These are phyloP conservation scores for Acleris emargana DNA, from an alignment of 2,888 invertebrate genomes.

Conservation along the genomic window DNA sequence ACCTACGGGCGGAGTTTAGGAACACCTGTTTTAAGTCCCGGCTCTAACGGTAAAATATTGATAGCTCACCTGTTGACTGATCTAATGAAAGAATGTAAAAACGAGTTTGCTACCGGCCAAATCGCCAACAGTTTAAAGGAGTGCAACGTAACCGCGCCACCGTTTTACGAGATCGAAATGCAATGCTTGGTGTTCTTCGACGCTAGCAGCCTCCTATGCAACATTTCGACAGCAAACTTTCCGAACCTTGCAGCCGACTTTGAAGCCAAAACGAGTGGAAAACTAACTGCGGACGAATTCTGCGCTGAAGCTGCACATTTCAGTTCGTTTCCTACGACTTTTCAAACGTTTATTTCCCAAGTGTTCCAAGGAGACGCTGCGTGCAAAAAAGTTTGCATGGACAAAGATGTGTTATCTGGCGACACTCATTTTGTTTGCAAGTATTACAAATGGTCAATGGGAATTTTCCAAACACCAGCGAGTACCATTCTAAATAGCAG, in stretches of 20 bases:
- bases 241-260: constrained; percentile 51
- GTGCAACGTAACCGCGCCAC: constrained; percentile 53
- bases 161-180: constrained; percentile 52
- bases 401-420: constrained; percentile 48
- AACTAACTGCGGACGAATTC: constrained; percentile 53
- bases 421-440: constrained; percentile 69
- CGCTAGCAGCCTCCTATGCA: constrained; percentile 66
- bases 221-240: constrained; percentile 47
- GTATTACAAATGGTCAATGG: constrained; percentile 68
- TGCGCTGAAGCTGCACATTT: constrained; percentile 59
- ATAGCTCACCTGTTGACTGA: constrained; percentile 42
- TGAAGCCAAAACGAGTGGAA: constrained; percentile 48
- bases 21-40: constrained; percentile 47
- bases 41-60: constrained; percentile 37
- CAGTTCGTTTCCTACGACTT: constrained; percentile 55
- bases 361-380: constrained; percentile 49
- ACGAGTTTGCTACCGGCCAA: constrained; percentile 54
- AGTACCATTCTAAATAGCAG: constrained; percentile 20
- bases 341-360: constrained; percentile 49
- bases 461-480: constrained; percentile 46
- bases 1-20: constrained; percentile 61
- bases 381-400: constrained; percentile 64
- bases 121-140: constrained; percentile 50
- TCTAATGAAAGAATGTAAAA: constrained; percentile 59
- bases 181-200: constrained; percentile 73